Evolutionary conservation across 2,113 vertebrate species (phyloP), one percentile per base, ranked within the genome.

Genomic region (Aythya baeri): DNA sequence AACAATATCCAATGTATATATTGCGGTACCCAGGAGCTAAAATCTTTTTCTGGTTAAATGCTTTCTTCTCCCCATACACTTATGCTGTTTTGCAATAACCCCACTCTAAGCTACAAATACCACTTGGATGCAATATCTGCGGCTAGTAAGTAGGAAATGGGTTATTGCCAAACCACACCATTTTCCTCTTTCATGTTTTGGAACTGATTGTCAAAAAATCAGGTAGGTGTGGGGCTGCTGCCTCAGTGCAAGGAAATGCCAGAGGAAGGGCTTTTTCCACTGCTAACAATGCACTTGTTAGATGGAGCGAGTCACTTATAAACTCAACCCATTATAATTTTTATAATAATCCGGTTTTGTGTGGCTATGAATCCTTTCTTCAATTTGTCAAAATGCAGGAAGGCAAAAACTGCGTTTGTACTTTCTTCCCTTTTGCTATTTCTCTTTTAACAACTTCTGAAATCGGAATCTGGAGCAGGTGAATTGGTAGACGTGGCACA

Each of bases 181-280:
- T 80, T 92, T 93, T 43, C 26, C 9, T 54, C 70, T 68, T 70
- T 54, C 8, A 23, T 81, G 10, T 44, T 86, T 88, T 77, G 46
- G 68, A 88, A 81, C 21, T 34, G 31, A 77, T 54, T 76, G 32
- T 66, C 50, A 86, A 34, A 67, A 91, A 81, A 62, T 46, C 68
- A 55, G 62, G 32, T 63, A 81, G 17, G 2, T 1, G 34, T 92
- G 44, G 46, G 34, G 43, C 41, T 74, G 41, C 57, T 57, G 7
- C 27, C 10, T 49, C n/a, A 88, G 44, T 15, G 14, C 17, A 31
- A 25, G 38, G 43, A 50, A 72, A 68, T 49, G 12, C 32, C 72
- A 49, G 59, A 27, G 32, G 26, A 22, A 27, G 18, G 12, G 1
- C 44, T 67, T 67, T 36, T 92, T 86, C 43, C 5, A 2, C 55